Evolutionary conservation across 2,888 invertebrate genomes (phyloP).

Genomic region (Parasteatoda lunata): DNA sequence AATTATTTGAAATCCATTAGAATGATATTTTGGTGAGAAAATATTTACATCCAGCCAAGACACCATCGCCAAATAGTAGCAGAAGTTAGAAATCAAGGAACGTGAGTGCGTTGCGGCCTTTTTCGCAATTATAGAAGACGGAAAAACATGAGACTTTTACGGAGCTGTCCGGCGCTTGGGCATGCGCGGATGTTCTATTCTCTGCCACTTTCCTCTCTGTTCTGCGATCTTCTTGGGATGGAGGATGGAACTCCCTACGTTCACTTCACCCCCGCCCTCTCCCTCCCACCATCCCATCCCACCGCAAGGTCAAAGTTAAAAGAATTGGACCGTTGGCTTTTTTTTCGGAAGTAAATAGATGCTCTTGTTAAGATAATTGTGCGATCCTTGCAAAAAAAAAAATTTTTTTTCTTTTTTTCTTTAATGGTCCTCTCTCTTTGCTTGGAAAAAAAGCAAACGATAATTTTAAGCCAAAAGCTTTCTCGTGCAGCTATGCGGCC

Average conservation of each 20-base stretch:
- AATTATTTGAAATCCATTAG: background rate
- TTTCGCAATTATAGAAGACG: constrained; percentile 37
- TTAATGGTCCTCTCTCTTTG: background rate
- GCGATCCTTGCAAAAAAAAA: constrained; percentile 1
- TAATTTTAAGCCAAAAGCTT: constrained; percentile 25
- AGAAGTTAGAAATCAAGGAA: constrained; percentile 2
- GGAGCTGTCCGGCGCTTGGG: constrained; percentile 53
- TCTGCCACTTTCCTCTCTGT: constrained; percentile 1
- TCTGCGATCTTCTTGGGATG: constrained; percentile 25
- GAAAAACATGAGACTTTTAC: constrained; percentile 23
- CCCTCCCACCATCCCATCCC: constrained; percentile 10
- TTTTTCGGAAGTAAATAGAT: constrained; percentile 27
- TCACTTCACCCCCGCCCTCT: constrained; percentile 9
- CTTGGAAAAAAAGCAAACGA: constrained; percentile 13
- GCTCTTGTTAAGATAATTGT: constrained; percentile 27
- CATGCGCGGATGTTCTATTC: constrained; percentile 55
- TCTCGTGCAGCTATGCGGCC: constrained; percentile 3
- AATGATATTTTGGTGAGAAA: constrained; percentile 11
- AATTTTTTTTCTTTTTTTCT: constrained; percentile 10
- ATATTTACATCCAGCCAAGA: constrained; percentile 1
- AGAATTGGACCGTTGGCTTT: constrained; percentile 61
- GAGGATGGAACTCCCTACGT: constrained; percentile 12
- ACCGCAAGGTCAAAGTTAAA: constrained; percentile 64
- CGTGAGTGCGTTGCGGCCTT: background rate
- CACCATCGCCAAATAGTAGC: constrained; percentile 11